These are phyloP conservation scores for Esox niger DNA, from an alignment of 2,113 vertebrate species.

Conservation along the genomic window DNA sequence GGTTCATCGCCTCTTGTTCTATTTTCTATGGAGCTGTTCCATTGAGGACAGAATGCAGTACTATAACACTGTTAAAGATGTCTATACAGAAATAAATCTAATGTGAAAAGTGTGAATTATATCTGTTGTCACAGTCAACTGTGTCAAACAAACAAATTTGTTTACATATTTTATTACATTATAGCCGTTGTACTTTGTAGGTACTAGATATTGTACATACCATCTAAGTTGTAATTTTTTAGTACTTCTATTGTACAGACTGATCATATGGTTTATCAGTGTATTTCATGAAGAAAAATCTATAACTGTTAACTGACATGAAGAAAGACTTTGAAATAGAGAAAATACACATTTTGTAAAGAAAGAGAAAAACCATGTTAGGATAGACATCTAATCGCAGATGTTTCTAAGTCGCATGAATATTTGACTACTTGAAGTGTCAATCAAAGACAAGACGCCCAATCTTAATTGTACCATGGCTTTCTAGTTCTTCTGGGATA, in stretches of 20 bases:
- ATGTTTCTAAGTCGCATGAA: conserved; percentile 96
- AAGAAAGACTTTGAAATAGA: conserved; percentile 72
- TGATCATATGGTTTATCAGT: conserved; percentile 75
- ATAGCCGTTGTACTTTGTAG: conserved; percentile 94
- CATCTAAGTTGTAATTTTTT: conserved; percentile 82
- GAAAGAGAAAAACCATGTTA: conserved; percentile 87
- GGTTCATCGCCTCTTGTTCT: conserved; percentile 70
- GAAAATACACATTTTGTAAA: conserved; percentile 83
- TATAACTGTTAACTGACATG: conserved; percentile 67
- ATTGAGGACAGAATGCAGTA: conserved; percentile 81
- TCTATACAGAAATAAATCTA: conserved; percentile 87
- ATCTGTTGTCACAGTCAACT: conserved; percentile 94
- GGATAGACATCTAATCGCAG: conserved; percentile 90
- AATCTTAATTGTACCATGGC: conserved; percentile 75
- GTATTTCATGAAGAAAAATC: conserved; percentile 70
- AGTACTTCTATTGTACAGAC: conserved; percentile 87
- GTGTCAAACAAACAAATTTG: conserved; percentile 90
- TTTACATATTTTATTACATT: conserved; percentile 99
- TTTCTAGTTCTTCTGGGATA: conserved; percentile 82
- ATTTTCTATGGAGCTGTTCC: conserved; percentile 78
- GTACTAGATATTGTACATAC: conserved; percentile 84
- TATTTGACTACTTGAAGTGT: conserved; percentile 84
- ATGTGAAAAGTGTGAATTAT: conserved; percentile 92
- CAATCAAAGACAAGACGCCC: conserved; percentile 75
- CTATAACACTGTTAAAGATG: conserved; percentile 85